These are phyloP conservation scores for Pristionchus entomophagus DNA, from an alignment of 2,888 invertebrate species.

Conservation along the genomic window DNA sequence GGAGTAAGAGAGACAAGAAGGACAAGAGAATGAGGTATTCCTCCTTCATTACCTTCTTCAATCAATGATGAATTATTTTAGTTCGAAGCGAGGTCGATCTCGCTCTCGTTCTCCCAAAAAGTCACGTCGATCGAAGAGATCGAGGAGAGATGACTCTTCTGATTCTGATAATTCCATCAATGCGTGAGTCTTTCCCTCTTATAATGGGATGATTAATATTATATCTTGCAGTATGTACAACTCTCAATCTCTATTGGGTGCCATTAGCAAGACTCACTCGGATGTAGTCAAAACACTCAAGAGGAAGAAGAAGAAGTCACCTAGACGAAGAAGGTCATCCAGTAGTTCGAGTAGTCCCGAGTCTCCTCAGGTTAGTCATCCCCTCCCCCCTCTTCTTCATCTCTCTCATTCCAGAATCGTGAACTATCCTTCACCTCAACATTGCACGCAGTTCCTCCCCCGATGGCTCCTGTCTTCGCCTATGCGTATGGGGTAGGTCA, in stretches of 20 bases:
- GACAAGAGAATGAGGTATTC: slow-evolving; percentile 45
- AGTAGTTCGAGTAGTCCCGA: slow-evolving; percentile 42
- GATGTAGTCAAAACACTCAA: neutral
- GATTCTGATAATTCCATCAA: slow-evolving; percentile 23
- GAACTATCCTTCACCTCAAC: slow-evolving; percentile 36
- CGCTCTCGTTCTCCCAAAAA: slow-evolving; percentile 40
- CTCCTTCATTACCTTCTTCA: neutral
- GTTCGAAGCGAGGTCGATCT: slow-evolving; percentile 2
- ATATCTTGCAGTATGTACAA: neutral
- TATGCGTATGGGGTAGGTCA: neutral
- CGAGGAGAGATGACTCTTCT: slow-evolving; percentile 26
- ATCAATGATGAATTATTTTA: neutral
- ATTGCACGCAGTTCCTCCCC: slow-evolving; percentile 6
- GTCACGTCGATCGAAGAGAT: slow-evolving; percentile 37
- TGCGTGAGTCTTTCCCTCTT: neutral
- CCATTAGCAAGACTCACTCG: slow-evolving; percentile 23
- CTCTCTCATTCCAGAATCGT: neutral
- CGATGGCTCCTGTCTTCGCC: neutral
- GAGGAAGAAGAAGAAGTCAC: slow-evolving; percentile 5
- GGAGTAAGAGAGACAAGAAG: slow-evolving; percentile 45
- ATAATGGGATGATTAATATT: neutral
- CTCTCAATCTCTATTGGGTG: slow-evolving; percentile 36
- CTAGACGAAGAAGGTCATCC: slow-evolving; percentile 27
- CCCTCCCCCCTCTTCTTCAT: neutral
- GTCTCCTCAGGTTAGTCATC: neutral